A percentile compares a stretch with the other conserved stretches of the same genome.
These are phyloP conservation scores for Silurus lanzhouensis DNA, from an alignment of 2,797 vertebrate genomes.

Conservation along the genomic window DNA sequence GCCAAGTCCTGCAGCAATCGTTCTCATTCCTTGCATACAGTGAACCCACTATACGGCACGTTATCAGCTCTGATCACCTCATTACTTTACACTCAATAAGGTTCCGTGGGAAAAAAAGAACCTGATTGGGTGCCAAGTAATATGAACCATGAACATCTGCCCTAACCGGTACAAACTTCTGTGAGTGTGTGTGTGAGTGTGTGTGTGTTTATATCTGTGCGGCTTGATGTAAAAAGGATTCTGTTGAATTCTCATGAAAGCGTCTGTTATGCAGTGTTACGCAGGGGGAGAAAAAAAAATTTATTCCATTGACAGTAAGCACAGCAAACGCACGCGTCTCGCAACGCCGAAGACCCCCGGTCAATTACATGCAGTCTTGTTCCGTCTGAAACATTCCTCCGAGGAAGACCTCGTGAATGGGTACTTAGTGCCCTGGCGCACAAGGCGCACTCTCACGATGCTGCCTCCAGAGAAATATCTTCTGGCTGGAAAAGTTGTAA, in stretches of 20 bases:
- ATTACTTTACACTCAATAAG: conserved; percentile 61
- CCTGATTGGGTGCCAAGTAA: conserved; percentile 61
- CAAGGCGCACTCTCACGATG: conserved; percentile 46
- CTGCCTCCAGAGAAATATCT: conserved; percentile 46
- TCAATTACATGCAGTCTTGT: conserved; percentile 78
- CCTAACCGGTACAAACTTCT: conserved; percentile 39
- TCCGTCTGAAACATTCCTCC: conserved; percentile 63
- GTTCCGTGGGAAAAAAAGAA: conserved; percentile 66
- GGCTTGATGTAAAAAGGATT: conserved; percentile 28
- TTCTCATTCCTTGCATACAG: conserved; percentile 62
- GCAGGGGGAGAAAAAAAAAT: conserved; percentile 29
- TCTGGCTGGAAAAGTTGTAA: conserved; percentile 56
- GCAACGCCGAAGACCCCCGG: conserved; percentile 66
- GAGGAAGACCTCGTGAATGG: conserved; percentile 68
- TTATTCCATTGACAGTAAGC: conserved; percentile 61
- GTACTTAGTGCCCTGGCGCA: conserved; percentile 58
- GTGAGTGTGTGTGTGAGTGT: background rate
- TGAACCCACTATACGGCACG: conserved; percentile 62
- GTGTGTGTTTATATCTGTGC: conserved; percentile 9
- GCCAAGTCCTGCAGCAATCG: conserved; percentile 63
- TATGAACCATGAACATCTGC: conserved; percentile 57
- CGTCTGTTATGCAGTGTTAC: conserved; percentile 34
- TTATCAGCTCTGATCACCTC: conserved; percentile 66
- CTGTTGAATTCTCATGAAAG: conserved; percentile 42
- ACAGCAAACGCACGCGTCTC: conserved; percentile 48